A percentile compares a stretch with the other conserved stretches of the same genome.
Evolutionary conservation across 1,140 invertebrate species (phyloP).

Genomic region (Lepeophtheirus salmonis): DNA sequence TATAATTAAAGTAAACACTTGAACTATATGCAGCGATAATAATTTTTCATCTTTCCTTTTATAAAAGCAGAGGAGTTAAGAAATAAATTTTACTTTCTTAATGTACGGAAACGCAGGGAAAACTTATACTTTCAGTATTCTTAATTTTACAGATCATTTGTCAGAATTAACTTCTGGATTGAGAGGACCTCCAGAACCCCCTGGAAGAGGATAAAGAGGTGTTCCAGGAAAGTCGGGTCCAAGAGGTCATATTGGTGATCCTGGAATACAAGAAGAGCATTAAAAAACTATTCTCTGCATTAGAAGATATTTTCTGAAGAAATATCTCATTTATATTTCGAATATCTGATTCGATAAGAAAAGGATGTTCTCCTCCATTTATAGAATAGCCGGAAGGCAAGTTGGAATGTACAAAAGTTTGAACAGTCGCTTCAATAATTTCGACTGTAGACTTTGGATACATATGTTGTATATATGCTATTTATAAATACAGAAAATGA

Average conservation of each 20-base stretch:
- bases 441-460: neutral
- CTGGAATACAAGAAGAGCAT: constrained; percentile 21
- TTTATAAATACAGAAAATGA: constrained; percentile 41
- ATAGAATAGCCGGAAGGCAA: constrained; percentile 1
- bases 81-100: no score
- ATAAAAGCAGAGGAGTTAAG: no score
- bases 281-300: no score
- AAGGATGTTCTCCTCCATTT: neutral
- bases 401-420: neutral
- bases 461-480: constrained; percentile 29
- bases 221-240: constrained; percentile 19
- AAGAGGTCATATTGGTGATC: constrained; percentile 19
- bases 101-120: no score
- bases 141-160: constrained; percentile 21
- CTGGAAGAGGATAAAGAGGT: constrained; percentile 19
- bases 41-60: no score
- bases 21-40: no score
- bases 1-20: no score
- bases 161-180: constrained; percentile 20
- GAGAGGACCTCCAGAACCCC: constrained; percentile 20
- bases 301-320: no score
- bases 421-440: constrained; percentile 11
- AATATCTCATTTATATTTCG: neutral
- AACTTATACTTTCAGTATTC: neutral
- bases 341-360: neutral